These are phyloP conservation scores for Crocidura indochinensis DNA, from an alignment of 2,797 vertebrate species.

Conservation along the genomic window DNA sequence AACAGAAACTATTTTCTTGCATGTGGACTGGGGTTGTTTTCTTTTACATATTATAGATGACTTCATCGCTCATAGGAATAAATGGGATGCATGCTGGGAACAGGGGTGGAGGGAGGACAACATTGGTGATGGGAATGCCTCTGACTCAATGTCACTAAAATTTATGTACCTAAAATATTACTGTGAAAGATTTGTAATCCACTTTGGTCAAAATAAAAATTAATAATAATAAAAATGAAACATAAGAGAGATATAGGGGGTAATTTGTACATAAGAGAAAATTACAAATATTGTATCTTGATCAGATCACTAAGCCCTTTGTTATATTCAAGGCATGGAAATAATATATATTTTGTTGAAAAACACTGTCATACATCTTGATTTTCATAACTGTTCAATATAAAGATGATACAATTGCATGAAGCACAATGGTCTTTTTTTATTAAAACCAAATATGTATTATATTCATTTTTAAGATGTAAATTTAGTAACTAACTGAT, in stretches of 20 bases:
- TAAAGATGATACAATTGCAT: neutral
- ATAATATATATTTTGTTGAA: neutral
- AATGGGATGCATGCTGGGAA: too few relatives aligned
- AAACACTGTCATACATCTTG: slow-evolving; percentile 7
- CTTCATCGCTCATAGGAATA: slow-evolving; percentile 15
- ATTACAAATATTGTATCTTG: slow-evolving; percentile 40
- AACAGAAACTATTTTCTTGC: neutral
- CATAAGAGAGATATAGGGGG: neutral
- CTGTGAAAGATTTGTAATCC: too few relatives aligned
- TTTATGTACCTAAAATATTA: too few relatives aligned
- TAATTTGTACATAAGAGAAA: slow-evolving; percentile 9
- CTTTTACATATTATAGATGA: neutral
- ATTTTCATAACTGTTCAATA: neutral
- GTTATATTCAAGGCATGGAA: neutral
- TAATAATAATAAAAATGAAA: too few relatives aligned
- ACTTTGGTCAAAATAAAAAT: too few relatives aligned
- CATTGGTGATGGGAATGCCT: too few relatives aligned
- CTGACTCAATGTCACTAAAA: too few relatives aligned
- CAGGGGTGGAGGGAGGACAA: too few relatives aligned
- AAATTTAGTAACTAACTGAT: too few relatives aligned
- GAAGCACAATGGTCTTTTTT: neutral
- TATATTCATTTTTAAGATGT: too few relatives aligned
- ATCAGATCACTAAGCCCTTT: neutral
- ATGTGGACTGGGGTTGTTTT: slow-evolving; percentile 31
- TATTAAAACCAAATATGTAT: too few relatives aligned